Percentiles rank a stretch among this genome's conserved stretches.
These are phyloP conservation scores for Manis crassicaudata DNA, from an alignment of 2,797 vertebrate species.

Conservation along the genomic window DNA sequence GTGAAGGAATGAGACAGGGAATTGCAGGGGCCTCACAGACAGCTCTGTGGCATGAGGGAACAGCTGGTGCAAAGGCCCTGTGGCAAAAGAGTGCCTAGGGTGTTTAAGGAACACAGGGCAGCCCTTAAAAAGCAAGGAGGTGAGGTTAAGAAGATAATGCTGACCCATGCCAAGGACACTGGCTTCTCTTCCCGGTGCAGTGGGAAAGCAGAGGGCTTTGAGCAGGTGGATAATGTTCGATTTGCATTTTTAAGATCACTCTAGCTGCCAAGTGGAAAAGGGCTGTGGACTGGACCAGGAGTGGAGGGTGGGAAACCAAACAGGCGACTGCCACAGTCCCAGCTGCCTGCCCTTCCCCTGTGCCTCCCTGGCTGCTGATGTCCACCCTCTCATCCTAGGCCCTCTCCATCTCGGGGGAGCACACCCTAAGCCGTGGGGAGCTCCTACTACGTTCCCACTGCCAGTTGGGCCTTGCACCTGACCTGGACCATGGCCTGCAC, in stretches of 20 bases:
- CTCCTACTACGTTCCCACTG: conserved; percentile 87
- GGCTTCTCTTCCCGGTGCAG: neutral
- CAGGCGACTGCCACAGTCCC: neutral
- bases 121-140: too few species aligned
- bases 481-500: conserved; percentile 63
- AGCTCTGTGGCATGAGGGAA: neutral
- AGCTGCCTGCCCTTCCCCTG: neutral
- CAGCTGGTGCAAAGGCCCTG: neutral
- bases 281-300: neutral
- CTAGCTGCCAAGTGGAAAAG: neutral
- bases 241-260: neutral
- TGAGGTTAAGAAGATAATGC: neutral
- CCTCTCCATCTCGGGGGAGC: conserved; percentile 87
- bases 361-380: neutral
- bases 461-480: conserved; percentile 80
- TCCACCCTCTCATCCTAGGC: conserved; percentile 4
- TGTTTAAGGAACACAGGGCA: neutral
- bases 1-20: neutral
- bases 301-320: neutral
- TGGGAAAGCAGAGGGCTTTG: neutral
- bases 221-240: neutral
- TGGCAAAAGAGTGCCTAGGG: rapidly evolving
- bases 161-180: neutral
- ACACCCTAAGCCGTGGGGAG: conserved; percentile 85
- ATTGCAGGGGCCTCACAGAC: neutral